These are phyloP conservation scores for Pogoniulus pusillus DNA, from an alignment of 2,797 vertebrate genomes.

Conservation along the genomic window DNA sequence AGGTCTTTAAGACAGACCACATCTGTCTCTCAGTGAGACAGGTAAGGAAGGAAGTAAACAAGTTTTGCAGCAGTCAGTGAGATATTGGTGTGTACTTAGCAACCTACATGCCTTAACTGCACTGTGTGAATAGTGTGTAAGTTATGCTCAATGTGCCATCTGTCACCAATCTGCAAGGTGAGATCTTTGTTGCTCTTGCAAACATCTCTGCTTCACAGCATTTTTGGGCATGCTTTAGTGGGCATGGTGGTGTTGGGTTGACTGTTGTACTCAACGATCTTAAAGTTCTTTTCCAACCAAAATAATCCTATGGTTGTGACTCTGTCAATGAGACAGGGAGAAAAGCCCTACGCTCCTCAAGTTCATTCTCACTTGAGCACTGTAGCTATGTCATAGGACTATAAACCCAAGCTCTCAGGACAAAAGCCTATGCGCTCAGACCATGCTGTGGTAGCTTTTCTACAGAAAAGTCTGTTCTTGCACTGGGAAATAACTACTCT, in stretches of 20 bases:
- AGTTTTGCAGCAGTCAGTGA: background rate
- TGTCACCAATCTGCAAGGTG: background rate
- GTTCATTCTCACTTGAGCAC: background rate
- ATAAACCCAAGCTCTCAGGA: background rate
- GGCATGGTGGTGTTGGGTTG: too few relatives aligned
- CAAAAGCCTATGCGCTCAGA: background rate
- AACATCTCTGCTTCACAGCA: background rate
- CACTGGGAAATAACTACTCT: background rate
- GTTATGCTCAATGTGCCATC: background rate
- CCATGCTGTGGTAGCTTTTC: background rate
- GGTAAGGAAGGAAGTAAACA: background rate
- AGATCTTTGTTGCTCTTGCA: background rate
- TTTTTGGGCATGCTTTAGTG: too few relatives aligned
- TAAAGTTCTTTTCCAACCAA: too few relatives aligned
- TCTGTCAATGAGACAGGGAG: background rate
- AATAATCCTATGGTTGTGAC: background rate
- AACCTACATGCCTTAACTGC: rapidly evolving
- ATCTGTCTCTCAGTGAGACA: background rate
- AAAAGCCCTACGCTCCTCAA: background rate
- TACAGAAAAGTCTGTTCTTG: background rate
- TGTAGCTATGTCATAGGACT: background rate
- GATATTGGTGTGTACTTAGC: too few relatives aligned
- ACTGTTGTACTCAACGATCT: too few relatives aligned
- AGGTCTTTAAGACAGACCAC: background rate
- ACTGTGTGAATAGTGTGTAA: background rate